phyloP scores from a whole-genome alignment of 2,888 invertebrate genomes.

The Drosophila niveifrons region DNA sequence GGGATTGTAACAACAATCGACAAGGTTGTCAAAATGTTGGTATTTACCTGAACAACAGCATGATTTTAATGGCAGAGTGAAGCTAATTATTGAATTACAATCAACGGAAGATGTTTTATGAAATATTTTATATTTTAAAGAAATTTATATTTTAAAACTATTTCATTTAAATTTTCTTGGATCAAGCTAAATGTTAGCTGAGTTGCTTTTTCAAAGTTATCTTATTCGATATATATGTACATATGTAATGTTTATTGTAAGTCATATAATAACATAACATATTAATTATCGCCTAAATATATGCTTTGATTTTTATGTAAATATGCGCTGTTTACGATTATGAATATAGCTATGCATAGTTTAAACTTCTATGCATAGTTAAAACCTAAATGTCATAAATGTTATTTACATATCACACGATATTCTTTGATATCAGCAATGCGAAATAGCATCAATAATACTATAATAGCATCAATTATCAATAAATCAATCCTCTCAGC shows the following conservation, averaged over 20 bases:
- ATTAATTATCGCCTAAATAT: no score
- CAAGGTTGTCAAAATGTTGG: conserved; percentile 16
- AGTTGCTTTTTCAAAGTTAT: no score
- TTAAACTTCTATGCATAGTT: no score
- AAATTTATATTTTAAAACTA: neutral
- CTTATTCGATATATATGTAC: no score
- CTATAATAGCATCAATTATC: neutral
- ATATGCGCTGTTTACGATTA: no score
- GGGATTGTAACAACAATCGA: conserved; percentile 17
- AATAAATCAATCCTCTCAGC: neutral
- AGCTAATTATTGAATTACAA: neutral
- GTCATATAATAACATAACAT: no score
- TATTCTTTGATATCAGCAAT: neutral
- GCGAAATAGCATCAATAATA: neutral
- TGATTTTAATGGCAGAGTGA: neutral
- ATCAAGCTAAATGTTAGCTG: no score
- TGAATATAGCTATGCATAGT: no score
- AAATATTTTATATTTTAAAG: no score
- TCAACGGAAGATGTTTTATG: neutral
- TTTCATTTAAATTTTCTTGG: neutral
- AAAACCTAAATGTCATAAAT: neutral
- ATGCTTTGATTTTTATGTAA: no score
- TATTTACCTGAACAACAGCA: neutral
- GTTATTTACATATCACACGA: neutral
- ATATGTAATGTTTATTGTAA: no score